Evolutionary conservation across 2,113 vertebrate genomes (phyloP), one percentile per base, ranked within the genome.

Genomic region (Platysternon megacephalum): DNA sequence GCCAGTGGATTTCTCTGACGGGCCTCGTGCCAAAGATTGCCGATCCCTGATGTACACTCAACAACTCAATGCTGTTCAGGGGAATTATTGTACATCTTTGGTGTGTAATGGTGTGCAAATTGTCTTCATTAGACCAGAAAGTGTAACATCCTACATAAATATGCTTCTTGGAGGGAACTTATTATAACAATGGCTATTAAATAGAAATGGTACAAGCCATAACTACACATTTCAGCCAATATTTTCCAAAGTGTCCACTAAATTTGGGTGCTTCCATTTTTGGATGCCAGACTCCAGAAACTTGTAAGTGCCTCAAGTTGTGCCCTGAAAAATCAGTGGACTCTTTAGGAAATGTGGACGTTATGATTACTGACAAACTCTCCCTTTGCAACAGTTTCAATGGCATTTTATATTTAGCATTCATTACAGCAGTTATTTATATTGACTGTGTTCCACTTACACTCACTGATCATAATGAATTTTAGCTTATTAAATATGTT

Each of bases 331-430:
- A 22, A 22, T 22, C 21, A 53, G 21, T 53, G 26, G 55, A 56
- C 55, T 56, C 26, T 26, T 56, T 58, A 29, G 86, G 65, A 90
- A 84, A 44, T 3, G 21, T 82, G 80, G 39, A 0, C 1, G 6
- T 84, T 4, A 84, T 53, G 52, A 21, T 56, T 72, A 1, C 78
- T 86, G 90, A 87, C 52, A 93, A 78, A 48, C 52, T 55, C 0
- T 53, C 11, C 84, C 89, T 35, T 85, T 52, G 12, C 10, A 61
- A n/a, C 4, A 42, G 61, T 65, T 92, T 49, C 44, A 81, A 53
- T 2, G 39, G 84, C 4, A 52, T 79, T 94, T 95, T 87, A 76
- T 91, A 82, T 82, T 87, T 87, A 91, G 65, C 35, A 82, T 61
- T 91, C n/a, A n/a, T n/a, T n/a, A n/a, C n/a, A n/a, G n/a, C n/a